A percentile compares a stretch with the other conserved stretches of the same genome.
These are phyloP conservation scores for Enteromius viviparus DNA, from an alignment of 2,797 vertebrate genomes.

Conservation along the genomic window DNA sequence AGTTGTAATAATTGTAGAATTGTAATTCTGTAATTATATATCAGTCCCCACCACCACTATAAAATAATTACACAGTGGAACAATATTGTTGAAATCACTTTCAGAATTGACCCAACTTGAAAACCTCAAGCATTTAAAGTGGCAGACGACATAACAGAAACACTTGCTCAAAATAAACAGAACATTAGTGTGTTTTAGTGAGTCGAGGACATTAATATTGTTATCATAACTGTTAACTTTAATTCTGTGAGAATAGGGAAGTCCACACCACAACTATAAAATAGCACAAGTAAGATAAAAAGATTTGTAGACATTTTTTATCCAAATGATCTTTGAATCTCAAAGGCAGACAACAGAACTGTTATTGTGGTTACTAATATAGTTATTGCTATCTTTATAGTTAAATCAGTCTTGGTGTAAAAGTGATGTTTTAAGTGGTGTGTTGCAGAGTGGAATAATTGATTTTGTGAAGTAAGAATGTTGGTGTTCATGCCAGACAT, in stretches of 20 bases:
- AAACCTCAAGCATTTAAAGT: not conserved
- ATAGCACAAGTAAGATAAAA: not conserved
- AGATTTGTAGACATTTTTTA: not conserved
- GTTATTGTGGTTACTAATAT: not conserved
- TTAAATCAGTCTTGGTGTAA: not conserved
- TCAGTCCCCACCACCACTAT: not conserved
- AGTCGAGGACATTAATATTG: too few relatives aligned
- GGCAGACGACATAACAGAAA: not conserved
- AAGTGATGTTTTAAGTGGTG: not conserved
- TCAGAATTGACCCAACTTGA: not conserved
- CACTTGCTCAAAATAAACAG: not conserved
- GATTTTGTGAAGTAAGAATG: not conserved
- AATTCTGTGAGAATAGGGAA: not conserved
- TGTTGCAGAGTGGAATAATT: not conserved
- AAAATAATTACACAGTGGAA: not conserved
- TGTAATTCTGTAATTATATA: not conserved
- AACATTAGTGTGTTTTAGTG: not conserved
- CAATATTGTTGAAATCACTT: not conserved
- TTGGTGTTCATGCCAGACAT: not conserved
- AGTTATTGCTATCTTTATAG: not conserved
- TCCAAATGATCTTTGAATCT: not conserved
- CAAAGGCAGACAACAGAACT: not conserved
- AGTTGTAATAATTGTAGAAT: not conserved
- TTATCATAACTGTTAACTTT: too few relatives aligned
- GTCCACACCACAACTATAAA: not conserved